A percentile compares a stretch with the other conserved stretches of the same genome.
Conservation (phyloP, 2,113 vertebrate species). For the Macroglossus sobrinus region DNA sequence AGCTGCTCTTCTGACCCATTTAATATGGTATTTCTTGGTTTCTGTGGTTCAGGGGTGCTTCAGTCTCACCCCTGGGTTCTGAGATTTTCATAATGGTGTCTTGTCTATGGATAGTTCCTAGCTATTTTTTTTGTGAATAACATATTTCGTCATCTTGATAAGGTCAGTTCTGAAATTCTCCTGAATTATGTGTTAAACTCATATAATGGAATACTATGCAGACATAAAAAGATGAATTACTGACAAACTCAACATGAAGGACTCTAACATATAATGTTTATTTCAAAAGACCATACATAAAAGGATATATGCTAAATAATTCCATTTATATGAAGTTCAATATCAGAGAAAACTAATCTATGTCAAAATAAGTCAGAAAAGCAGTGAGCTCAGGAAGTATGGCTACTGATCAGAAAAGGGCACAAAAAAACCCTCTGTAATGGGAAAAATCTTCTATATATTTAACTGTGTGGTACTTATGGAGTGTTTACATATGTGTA, state of each 20-base stretch:
- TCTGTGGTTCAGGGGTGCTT: neutral
- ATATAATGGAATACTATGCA: neutral
- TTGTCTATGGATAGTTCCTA: neutral
- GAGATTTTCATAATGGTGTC: neutral
- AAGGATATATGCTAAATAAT: neutral
- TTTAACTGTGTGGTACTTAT: neutral
- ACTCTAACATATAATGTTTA: neutral
- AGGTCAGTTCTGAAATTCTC: neutral
- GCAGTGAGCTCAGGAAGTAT: neutral
- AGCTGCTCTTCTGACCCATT: neutral
- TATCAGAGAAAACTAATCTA: neutral
- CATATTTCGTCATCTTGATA: neutral
- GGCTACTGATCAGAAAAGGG: neutral
- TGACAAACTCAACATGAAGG: neutral
- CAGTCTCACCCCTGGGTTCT: neutral
- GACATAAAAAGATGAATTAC: neutral
- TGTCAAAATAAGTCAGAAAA: neutral
- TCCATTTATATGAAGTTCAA: neutral
- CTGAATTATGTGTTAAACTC: neutral
- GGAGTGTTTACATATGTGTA: neutral
- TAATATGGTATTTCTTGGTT: neutral
- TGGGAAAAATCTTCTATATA: neutral
- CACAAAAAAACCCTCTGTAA: neutral
- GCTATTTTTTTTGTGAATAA: neutral
- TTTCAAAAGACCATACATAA: neutral